Percentiles rank a stretch among this genome's conserved stretches.
phyloP scores from a whole-genome alignment of 2,888 invertebrate species.

The Morinoia aosen region DNA sequence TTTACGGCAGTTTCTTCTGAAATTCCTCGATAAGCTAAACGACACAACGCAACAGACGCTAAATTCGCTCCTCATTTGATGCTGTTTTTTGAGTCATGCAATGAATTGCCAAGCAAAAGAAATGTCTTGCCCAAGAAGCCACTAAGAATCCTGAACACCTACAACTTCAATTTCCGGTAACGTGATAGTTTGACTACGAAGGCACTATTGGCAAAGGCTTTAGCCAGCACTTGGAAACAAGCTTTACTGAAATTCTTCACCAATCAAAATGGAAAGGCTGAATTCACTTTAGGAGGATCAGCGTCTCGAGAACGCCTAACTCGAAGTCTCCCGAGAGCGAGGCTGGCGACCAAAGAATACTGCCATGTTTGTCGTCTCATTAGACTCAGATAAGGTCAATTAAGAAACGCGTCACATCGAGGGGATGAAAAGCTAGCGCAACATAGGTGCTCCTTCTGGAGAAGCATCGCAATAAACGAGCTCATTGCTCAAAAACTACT shows the following conservation, averaged over 20 bases:
- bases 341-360: conserved; percentile 1
- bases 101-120: not conserved
- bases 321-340: not conserved
- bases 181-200: not conserved
- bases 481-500: not conserved
- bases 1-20: no score
- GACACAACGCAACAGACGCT: no score
- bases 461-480: not conserved
- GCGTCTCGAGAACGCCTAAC: not conserved
- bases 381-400: conserved; percentile 41
- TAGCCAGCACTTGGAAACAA: not conserved
- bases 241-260: not conserved
- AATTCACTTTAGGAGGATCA: not conserved
- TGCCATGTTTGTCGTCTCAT: conserved; percentile 33
- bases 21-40: no score
- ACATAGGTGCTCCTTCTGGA: not conserved
- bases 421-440: not conserved
- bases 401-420: not conserved
- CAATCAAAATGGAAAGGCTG: not conserved
- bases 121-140: not conserved
- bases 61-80: no score
- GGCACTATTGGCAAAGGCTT: not conserved
- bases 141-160: not conserved
- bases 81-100: no score
- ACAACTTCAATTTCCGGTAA: not conserved